Base-by-base conservation (phyloP, 1,140 invertebrate genomes). In the Atta cephalotes region DNA sequence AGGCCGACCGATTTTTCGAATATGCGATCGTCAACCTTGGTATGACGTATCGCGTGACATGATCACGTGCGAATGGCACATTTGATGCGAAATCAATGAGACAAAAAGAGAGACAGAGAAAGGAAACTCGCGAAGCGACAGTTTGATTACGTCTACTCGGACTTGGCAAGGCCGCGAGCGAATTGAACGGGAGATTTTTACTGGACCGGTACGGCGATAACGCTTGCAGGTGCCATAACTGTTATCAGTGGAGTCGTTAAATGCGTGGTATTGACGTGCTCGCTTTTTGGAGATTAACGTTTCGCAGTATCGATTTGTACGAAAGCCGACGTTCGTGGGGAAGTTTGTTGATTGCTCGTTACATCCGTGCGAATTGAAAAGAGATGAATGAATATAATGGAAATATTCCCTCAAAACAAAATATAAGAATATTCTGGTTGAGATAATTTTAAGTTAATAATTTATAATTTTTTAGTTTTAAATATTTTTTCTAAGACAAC, bases 31-130 rank as follows among this genome's bases (percentile, higher is more conserved):
- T 39, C 74, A 6, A 12, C 49, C 58, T 70, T 39, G 56, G 45
- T 18, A 62, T 49, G 82, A 76, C 88, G 60, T 71, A 85, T 80
- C 80, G 82, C 70, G 63, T 65, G 74, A 88, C 72, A 76, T 25
- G 45, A 35, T 68, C 71, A 56, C 58, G 74, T 85, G 72, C 49
- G 68, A 82, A 39, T 62, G 80, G 56, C 80, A 82, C 56, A 58
- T 82, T 82, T 62, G 68, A 82, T 74, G 39, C 53, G 39, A 82
- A 85, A 85, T 56, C 49, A 35, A 76, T 84, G 71, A 62, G 58
- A 39, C n/a, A 21, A 21, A 45, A 66, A 39, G 21, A 56, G 35
- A 25, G 49, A 28, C 45, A 31, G 16, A 51, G 25, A 62, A 49
- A 31, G 39, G 16, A 31, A 62, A 62, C 7, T 58, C 39, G 16